These are phyloP conservation scores for Pongo abelii DNA, from an alignment of 2,113 vertebrate genomes.

Conservation along the genomic window DNA sequence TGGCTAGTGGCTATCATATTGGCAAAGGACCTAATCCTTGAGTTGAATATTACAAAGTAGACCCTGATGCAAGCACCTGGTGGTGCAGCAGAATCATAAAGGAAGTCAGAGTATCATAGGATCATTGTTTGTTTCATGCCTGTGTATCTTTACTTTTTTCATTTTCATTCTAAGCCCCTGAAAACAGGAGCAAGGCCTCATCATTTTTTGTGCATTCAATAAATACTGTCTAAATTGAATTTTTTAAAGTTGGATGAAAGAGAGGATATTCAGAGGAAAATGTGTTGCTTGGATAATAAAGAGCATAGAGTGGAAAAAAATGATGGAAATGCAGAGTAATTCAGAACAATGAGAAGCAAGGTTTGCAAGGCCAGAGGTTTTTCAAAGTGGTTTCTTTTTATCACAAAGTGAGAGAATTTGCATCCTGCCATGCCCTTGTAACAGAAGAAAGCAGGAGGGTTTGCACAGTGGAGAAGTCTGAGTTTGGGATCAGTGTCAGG, in stretches of 20 bases:
- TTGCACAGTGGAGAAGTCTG: neutral
- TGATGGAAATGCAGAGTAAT: neutral
- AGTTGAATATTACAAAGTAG: neutral
- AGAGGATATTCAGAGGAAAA: neutral
- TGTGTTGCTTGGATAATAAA: neutral
- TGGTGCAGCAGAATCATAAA: neutral
- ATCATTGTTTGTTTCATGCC: neutral
- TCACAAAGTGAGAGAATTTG: neutral
- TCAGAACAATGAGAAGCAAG: neutral
- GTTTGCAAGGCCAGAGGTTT: neutral
- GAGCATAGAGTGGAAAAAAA: neutral
- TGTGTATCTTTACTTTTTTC: neutral
- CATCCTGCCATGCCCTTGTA: neutral
- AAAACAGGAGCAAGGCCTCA: neutral
- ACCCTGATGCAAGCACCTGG: accelerated
- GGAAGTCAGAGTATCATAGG: neutral
- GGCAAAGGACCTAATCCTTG: neutral
- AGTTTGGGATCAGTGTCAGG: neutral
- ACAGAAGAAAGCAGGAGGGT: neutral
- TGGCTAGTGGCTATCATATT: neutral
- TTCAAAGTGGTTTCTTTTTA: neutral
- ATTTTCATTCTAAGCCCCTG: neutral
- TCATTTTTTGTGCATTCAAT: neutral
- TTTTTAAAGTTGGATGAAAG: neutral
- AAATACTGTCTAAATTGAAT: neutral